phyloP scores from a whole-genome alignment of 35 echinoderm and acorn worm species.

The Apostichopus japonicus region DNA sequence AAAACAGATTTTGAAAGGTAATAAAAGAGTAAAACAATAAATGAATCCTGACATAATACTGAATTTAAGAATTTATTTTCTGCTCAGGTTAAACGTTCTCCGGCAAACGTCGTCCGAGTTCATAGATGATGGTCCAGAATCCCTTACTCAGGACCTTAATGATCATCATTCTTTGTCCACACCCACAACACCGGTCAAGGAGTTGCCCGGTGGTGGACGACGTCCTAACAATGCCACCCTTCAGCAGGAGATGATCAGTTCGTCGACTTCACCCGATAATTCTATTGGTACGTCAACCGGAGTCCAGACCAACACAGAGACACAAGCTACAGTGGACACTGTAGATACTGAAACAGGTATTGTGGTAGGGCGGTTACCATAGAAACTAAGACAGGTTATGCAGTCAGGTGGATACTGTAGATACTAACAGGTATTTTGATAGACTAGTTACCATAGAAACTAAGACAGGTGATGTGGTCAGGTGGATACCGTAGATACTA shows the following conservation, averaged over 20 bases:
- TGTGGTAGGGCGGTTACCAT: too few species aligned
- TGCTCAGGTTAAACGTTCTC: constrained; percentile 67
- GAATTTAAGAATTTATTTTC: neutral
- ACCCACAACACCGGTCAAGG: constrained; percentile 65
- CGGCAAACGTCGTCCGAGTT: constrained; percentile 37
- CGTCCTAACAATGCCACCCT: constrained; percentile 77
- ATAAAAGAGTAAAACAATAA: too few species aligned
- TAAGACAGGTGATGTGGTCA: too few species aligned
- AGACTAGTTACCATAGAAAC: too few species aligned
- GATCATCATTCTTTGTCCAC: constrained; percentile 38
- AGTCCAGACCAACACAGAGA: constrained; percentile 66
- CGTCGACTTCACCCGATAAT: constrained; percentile 30
- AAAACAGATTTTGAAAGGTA: too few species aligned
- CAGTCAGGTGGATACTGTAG: too few species aligned
- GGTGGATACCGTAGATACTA: too few species aligned
- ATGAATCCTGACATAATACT: too few species aligned
- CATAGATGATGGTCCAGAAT: constrained; percentile 60
- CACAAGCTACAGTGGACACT: constrained; percentile 85
- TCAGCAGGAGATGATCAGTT: constrained; percentile 78
- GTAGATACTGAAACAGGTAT: constrained; percentile 83
- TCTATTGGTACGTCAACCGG: neutral
- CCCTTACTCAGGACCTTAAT: constrained; percentile 67
- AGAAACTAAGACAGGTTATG: too few species aligned
- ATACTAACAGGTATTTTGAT: too few species aligned
- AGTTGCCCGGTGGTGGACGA: constrained; percentile 35